phyloP scores from a whole-genome alignment of 2,113 vertebrate species.

The Salvelinus namaycush region DNA sequence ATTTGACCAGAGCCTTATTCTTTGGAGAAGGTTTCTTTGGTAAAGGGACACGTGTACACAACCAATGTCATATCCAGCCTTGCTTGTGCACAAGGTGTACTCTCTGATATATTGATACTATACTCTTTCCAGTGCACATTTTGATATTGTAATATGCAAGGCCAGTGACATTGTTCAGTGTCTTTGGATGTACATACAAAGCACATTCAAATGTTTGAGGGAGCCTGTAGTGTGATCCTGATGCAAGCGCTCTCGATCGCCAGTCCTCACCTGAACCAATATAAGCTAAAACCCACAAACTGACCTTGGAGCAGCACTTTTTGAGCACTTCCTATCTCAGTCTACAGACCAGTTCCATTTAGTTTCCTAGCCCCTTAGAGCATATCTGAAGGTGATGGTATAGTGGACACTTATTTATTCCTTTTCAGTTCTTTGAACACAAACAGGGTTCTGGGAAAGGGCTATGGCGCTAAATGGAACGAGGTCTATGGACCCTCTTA shows the following conservation, averaged over 20 bases:
- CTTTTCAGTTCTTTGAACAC: too few relatives aligned
- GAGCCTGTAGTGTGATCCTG: not conserved
- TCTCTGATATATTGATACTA: not conserved
- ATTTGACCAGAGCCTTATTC: too few relatives aligned
- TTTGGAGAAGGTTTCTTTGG: too few relatives aligned
- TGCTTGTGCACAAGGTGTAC: not conserved
- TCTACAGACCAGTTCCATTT: not conserved
- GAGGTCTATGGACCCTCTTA: too few relatives aligned
- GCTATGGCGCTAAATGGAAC: too few relatives aligned
- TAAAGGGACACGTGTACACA: not conserved
- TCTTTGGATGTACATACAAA: not conserved
- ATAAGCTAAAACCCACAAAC: conserved; percentile 27
- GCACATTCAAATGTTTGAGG: conserved; percentile 7
- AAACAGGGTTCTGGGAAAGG: too few relatives aligned
- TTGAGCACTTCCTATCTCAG: not conserved
- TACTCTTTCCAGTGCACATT: not conserved
- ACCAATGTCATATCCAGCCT: not conserved
- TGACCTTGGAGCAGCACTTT: not conserved
- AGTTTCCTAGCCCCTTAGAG: not conserved
- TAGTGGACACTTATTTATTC: not conserved
- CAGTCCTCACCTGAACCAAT: conserved; percentile 8
- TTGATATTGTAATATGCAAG: too few relatives aligned
- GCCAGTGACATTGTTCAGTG: too few relatives aligned
- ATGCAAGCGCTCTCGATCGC: not conserved
- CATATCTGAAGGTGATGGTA: not conserved